These are phyloP conservation scores for Gymnarchus niloticus DNA, from an alignment of 2,113 vertebrate species.

Conservation along the genomic window DNA sequence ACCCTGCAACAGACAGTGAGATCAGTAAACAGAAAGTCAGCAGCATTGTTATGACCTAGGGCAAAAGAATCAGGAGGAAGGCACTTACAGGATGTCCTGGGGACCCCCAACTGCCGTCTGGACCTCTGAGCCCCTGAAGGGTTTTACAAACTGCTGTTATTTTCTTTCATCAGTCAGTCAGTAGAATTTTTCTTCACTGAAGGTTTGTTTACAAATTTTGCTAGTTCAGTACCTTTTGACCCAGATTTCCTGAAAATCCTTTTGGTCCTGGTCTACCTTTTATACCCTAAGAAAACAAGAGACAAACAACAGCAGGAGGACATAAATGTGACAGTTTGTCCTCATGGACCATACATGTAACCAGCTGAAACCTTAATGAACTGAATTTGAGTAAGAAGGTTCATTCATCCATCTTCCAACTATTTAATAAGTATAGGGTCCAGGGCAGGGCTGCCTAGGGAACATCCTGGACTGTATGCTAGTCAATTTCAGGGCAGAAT, in stretches of 20 bases:
- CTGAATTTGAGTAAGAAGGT: too few species aligned
- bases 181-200: not conserved
- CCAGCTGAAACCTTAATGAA: too few species aligned
- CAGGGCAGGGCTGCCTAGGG: too few species aligned
- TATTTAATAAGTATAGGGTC: too few species aligned
- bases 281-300: constrained; percentile 49
- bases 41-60: not conserved
- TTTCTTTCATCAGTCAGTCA: not conserved
- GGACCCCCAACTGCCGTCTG: constrained; percentile 50
- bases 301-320: not conserved
- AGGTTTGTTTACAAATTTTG: too few species aligned
- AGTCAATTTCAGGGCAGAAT: too few species aligned
- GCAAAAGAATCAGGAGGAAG: not conserved
- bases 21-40: not conserved
- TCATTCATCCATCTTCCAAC: too few species aligned
- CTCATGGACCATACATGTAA: too few species aligned
- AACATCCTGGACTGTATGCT: too few species aligned
- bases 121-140: constrained; percentile 56
- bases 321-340: not conserved
- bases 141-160: not conserved
- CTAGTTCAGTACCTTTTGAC: constrained; percentile 52
- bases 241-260: constrained; percentile 45
- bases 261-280: constrained; percentile 50
- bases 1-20: constrained; percentile 45
- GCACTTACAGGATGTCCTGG: constrained; percentile 50